Conservation (phyloP, 2,888 invertebrate species). For the Thereva unica region DNA sequence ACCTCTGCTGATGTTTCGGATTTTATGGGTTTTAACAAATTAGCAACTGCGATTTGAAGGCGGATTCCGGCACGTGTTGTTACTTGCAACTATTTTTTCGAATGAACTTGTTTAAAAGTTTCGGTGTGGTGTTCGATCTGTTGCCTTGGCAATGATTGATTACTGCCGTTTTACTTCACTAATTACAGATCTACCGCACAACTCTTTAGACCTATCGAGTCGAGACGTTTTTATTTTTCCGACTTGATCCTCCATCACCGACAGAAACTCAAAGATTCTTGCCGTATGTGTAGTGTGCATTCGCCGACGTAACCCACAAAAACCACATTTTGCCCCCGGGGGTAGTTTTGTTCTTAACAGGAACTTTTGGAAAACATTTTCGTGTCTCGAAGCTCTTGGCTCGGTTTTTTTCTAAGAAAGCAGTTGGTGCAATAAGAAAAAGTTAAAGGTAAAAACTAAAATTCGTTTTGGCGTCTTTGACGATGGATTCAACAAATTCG, state of each 20-base stretch:
- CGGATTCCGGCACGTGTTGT: conserved; percentile 22
- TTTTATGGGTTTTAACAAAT: too few relatives aligned
- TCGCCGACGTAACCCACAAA: conserved; percentile 19
- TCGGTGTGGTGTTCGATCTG: conserved; percentile 10
- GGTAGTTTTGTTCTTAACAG: conserved; percentile 19
- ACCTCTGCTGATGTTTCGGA: too few relatives aligned
- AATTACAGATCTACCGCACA: conserved; percentile 25
- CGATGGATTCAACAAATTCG: conserved; percentile 41
- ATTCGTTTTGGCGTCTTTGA: conserved; percentile 40
- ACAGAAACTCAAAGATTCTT: conserved; percentile 1
- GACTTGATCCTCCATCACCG: conserved; percentile 5
- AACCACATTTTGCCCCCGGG: conserved; percentile 15
- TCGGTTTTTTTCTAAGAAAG: conserved; percentile 5
- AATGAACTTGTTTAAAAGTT: not conserved
- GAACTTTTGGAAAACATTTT: conserved; percentile 16
- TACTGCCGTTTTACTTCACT: conserved; percentile 19
- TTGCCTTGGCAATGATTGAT: conserved; percentile 25
- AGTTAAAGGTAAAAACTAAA: conserved; percentile 18
- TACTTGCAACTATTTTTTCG: conserved; percentile 5
- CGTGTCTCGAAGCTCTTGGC: conserved; percentile 17
- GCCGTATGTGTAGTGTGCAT: not conserved
- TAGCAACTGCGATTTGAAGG: too few relatives aligned
- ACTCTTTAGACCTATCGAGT: conserved; percentile 20
- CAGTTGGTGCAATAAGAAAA: conserved; percentile 15
- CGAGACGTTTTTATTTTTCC: not conserved